These are phyloP conservation scores for Nyctibius grandis DNA, from an alignment of 2,797 vertebrate species.

Conservation along the genomic window DNA sequence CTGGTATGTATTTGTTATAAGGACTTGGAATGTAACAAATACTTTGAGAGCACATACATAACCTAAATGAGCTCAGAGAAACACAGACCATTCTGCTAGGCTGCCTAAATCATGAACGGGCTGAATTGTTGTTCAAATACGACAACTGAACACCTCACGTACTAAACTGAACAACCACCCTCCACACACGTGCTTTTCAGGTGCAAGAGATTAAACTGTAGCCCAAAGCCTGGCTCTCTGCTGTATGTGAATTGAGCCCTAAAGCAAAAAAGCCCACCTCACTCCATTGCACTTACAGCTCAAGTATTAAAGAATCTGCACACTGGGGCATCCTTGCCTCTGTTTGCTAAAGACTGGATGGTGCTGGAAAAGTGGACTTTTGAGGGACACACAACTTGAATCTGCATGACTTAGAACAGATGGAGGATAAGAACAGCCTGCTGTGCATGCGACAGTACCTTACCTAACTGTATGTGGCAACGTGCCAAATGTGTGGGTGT, in stretches of 20 bases:
- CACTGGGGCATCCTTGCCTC: not conserved
- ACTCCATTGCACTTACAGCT: not conserved
- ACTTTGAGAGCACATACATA: not conserved
- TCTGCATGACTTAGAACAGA: constrained; percentile 51
- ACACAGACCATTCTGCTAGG: not conserved
- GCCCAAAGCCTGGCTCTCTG: not conserved
- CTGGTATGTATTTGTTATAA: not conserved
- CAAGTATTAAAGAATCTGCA: not conserved
- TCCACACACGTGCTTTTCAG: not conserved
- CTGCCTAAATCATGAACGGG: not conserved
- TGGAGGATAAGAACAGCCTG: constrained; percentile 37
- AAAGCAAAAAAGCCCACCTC: not conserved
- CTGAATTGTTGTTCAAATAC: not conserved
- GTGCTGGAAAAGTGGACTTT: constrained; percentile 5
- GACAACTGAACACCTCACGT: not conserved
- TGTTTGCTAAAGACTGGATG: not conserved
- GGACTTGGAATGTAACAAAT: not conserved
- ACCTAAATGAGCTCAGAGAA: not conserved
- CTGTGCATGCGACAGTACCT: constrained; percentile 42
- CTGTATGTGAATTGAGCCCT: not conserved
- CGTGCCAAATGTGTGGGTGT: constrained; percentile 42
- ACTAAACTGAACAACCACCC: not conserved
- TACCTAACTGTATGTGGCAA: constrained; percentile 37
- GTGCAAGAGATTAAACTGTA: not conserved
- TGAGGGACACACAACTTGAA: constrained; percentile 30